Evolutionary conservation across 1,140 invertebrate species (phyloP), one percentile per base, ranked within the genome.

Genomic region (Alviniconcha marisindica): DNA sequence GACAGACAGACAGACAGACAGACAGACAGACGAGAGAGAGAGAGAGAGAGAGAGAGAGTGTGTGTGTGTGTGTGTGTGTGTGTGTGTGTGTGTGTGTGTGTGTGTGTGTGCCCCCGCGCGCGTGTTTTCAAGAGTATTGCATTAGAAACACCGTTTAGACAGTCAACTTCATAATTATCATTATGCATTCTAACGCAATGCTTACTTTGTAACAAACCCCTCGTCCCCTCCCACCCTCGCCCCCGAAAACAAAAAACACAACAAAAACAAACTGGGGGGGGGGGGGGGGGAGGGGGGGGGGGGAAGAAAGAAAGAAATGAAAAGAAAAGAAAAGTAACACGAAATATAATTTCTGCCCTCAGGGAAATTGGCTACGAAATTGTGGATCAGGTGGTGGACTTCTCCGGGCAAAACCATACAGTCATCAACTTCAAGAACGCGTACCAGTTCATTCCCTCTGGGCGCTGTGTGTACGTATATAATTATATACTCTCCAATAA

Each of bases 381-480:
- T 15, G n/a, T 85, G 28, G 48, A 77, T 24, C 60, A 79, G 60
- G 56, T 84, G 12, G 82, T 69, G 54, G 84, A 83, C 24, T 83
- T 85, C 77, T 44, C 83, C 12, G 86, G 84, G n/a, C 12, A 51
- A 4, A 87, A 84, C 56, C 83, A 84, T 60, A 84, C 83, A 14
- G 80, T 86, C 36, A 81, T 86, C 81, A 86, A 84, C 73, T 86
- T 86, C 56, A 66, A 84, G 54, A 86, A 86, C 60, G 77, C 60
- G 31, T 86, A 82, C 69, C 85, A 86, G 77, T 86, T 86, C 74
- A 86, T 86, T 44, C 81, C 85, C 7, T 40, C 85, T 31, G 85
- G 85, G 4, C 63, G 81, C 3, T 86, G 85, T 66, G 12, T 78
- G 56, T 40, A 63, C 7, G 51, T 60, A 0, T 38, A 14, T n/a